phyloP scores from a whole-genome alignment of 2,113 vertebrate genomes.

The Trochalopteron elliotii region DNA sequence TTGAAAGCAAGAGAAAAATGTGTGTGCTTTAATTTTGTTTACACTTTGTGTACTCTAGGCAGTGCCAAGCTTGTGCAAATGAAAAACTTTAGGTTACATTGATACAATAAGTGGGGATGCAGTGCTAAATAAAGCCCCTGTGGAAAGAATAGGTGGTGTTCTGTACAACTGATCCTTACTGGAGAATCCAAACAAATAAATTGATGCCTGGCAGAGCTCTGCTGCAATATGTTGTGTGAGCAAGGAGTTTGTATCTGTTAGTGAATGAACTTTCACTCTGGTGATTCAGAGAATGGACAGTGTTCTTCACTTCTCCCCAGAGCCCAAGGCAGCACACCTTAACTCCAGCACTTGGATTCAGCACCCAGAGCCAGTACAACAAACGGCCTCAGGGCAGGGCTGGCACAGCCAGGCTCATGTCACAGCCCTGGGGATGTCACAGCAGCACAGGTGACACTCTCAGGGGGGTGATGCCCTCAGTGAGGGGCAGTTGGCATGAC shows the following conservation, averaged over 20 bases:
- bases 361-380: neutral
- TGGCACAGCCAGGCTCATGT: neutral
- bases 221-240: neutral
- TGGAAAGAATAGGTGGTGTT: neutral
- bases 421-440: neutral
- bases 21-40: neutral
- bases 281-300: neutral
- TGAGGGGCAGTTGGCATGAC: rapidly evolving
- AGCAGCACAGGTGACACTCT: neutral
- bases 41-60: neutral
- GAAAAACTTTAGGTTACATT: neutral
- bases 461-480: neutral
- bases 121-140: neutral
- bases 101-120: neutral
- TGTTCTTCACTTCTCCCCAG: neutral
- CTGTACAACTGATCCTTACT: neutral
- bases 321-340: neutral
- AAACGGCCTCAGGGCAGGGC: neutral
- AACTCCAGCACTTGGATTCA: neutral
- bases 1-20: neutral
- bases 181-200: neutral
- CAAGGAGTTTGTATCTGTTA: neutral
- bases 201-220: neutral
- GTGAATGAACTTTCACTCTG: neutral
- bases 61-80: neutral